Conservation (phyloP, 2,888 invertebrate species). For the Sminthurides aquaticus region DNA sequence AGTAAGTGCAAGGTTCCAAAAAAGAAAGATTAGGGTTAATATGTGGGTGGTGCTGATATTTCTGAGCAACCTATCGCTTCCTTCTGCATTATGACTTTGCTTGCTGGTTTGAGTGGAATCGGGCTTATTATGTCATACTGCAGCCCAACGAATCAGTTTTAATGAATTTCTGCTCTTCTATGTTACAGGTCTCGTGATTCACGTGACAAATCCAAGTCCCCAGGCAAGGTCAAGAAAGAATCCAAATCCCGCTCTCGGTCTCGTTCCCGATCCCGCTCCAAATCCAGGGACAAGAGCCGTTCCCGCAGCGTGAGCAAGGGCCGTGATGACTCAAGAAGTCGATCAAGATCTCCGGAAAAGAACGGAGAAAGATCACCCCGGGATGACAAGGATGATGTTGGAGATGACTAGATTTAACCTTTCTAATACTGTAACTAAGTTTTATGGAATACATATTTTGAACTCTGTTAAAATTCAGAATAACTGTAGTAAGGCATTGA, state of each 20-base stretch:
- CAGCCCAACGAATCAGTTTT: too few relatives aligned
- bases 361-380: conserved; percentile 48
- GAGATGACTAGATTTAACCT: conserved; percentile 30
- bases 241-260: conserved; percentile 53
- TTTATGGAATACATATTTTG: too few relatives aligned
- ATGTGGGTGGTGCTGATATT: too few relatives aligned
- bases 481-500: too few relatives aligned
- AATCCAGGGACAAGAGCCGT: conserved; percentile 47
- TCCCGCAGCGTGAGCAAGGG: conserved; percentile 64
- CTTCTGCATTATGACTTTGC: too few relatives aligned
- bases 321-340: conserved; percentile 50
- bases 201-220: conserved; percentile 59
- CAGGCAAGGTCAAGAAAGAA: conserved; percentile 28
- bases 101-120: not conserved
- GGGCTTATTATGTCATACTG: too few relatives aligned
- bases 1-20: not conserved
- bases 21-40: too few relatives aligned
- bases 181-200: conserved; percentile 55
- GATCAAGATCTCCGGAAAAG: conserved; percentile 50
- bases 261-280: conserved; percentile 50
- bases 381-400: conserved; percentile 28
- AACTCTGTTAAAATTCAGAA: not conserved
- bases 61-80: too few relatives aligned
- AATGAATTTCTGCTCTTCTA: too few relatives aligned
- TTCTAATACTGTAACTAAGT: not conserved